Conservation (phyloP, 2,797 vertebrate species). For the Tiaroga cobitis region DNA sequence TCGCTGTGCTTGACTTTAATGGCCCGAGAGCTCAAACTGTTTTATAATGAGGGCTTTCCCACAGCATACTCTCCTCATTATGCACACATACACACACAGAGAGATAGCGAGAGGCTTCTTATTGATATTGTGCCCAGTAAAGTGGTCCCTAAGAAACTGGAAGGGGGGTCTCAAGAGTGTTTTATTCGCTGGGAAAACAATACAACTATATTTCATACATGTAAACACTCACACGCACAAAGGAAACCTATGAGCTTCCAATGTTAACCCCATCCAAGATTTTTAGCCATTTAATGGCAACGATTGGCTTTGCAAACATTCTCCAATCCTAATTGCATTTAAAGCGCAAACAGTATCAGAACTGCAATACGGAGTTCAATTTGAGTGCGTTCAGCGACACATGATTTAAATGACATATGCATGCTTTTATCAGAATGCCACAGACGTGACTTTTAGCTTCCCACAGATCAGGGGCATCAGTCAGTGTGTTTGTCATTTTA, state of each 20-base stretch:
- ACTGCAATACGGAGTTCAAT: background rate
- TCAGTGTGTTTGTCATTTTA: slow-evolving; percentile 39
- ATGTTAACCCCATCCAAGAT: background rate
- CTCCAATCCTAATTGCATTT: background rate
- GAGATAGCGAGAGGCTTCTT: slow-evolving; percentile 43
- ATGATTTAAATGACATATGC: slow-evolving; percentile 40
- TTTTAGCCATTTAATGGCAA: slow-evolving; percentile 23
- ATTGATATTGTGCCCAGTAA: slow-evolving; percentile 61
- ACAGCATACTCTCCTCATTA: slow-evolving; percentile 58
- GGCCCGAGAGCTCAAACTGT: slow-evolving; percentile 51
- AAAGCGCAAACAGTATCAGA: slow-evolving; percentile 19
- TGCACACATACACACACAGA: slow-evolving; percentile 41
- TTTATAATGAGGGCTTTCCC: slow-evolving; percentile 61
- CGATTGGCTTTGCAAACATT: background rate
- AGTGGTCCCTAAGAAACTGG: slow-evolving; percentile 62
- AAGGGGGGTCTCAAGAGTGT: slow-evolving; percentile 50
- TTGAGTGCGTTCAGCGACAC: background rate
- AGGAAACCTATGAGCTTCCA: background rate
- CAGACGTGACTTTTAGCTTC: slow-evolving; percentile 41
- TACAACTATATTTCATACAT: slow-evolving; percentile 39
- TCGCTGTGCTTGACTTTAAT: slow-evolving; percentile 54
- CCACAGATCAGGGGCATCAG: slow-evolving; percentile 40
- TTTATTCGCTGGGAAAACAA: slow-evolving; percentile 56
- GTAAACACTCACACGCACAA: background rate
- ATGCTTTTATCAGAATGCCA: slow-evolving; percentile 30